These are phyloP conservation scores for Accipiter cooperii DNA, from an alignment of 2,113 vertebrate species.

Conservation along the genomic window DNA sequence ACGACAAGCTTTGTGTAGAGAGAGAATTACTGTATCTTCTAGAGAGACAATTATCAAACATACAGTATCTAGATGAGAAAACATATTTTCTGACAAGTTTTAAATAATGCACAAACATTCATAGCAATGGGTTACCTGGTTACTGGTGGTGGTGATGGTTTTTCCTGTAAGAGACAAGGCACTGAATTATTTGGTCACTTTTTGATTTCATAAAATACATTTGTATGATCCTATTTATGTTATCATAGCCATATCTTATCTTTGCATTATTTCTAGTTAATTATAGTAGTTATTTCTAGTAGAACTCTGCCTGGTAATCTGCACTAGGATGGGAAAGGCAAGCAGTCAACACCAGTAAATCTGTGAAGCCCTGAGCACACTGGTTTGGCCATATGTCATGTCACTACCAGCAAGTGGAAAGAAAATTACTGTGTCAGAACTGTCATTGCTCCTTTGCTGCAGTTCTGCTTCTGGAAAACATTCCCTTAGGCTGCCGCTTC, in stretches of 20 bases:
- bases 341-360: background rate
- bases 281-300: background rate
- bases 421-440: background rate
- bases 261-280: background rate
- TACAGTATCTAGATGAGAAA: background rate
- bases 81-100: background rate
- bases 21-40: background rate
- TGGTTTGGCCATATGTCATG: background rate
- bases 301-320: background rate
- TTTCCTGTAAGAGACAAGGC: constrained; percentile 54
- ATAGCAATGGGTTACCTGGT: constrained; percentile 18
- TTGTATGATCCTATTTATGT: background rate
- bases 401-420: background rate
- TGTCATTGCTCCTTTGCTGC: background rate
- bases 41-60: background rate
- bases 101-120: background rate
- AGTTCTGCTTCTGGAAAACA: background rate
- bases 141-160: constrained; percentile 27
- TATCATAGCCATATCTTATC: background rate
- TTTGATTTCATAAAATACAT: background rate
- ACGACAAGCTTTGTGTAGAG: background rate
- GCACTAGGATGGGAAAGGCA: background rate
- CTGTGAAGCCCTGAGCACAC: background rate
- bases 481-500: background rate
- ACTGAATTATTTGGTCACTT: background rate